Evolutionary conservation across 2,113 vertebrate genomes (phyloP), one percentile per base, ranked within the genome.

Genomic region (Zosterops lateralis): DNA sequence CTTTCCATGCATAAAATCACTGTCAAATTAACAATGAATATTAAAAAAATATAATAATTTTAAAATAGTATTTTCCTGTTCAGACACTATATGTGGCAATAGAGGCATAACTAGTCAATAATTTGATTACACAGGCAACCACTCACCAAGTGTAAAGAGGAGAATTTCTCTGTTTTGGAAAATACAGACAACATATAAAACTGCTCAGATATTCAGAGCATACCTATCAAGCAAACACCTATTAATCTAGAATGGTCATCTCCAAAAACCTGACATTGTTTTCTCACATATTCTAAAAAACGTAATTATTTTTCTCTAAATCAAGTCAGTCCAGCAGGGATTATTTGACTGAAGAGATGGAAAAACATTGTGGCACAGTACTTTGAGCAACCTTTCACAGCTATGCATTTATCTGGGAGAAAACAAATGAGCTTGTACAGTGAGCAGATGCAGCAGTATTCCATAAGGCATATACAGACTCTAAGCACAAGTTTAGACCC

Each of bases 131-230:
- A 38, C 17, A 44, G 45, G 57, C 11, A 75, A 82, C 6, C n/a
- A 40, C n/a, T 68, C 54, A 38, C 44, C 44, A 19, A 17, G 10
- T 38, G 57, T 0, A 0, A 85, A 56, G 17, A 65, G 8, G 2
- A 67, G 24, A 87, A 79, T 6, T 40, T 62, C 20, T 60, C 3
- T 21, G 28, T 58, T 92, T 88, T 64, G 17, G 44, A 60, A 89
- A 86, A 79, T 13, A 89, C 31, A 60, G 20, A 47, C 1, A 3
- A 60, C 17, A 24, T 7, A 44, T 25, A 88, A 72, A 73, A 18
- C 50, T 60, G 21, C 53, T 61, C 60, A 84, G 50, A 73, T 60
- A 45, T 36, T 65, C 64, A 70, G 67, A 84, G 17, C 31, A 61
- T 13, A 76, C 13, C 31, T 89, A 53, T 53, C 8, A n/a, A 61